Percentiles rank a stretch among this genome's conserved stretches.
phyloP scores from a whole-genome alignment of 2,888 invertebrate genomes.

The Archips crataeganus region DNA sequence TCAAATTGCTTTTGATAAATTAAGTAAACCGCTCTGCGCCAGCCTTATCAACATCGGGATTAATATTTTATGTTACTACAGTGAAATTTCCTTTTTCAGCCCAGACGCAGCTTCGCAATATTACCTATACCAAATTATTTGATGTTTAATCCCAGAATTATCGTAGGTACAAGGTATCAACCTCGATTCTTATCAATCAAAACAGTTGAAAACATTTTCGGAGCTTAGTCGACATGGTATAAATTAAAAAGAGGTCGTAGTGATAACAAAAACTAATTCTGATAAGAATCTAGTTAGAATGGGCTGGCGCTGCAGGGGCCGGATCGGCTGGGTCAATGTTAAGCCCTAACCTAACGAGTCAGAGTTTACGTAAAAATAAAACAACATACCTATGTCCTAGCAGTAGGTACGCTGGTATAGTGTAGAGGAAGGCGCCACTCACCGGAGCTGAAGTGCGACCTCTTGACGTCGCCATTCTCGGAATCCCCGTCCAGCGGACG shows the following conservation, averaged over 20 bases:
- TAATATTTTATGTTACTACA: slow-evolving; percentile 38
- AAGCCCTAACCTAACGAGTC: slow-evolving; percentile 68
- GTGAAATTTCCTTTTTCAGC: slow-evolving; percentile 22
- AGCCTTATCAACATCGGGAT: slow-evolving; percentile 49
- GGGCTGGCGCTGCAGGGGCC: slow-evolving; percentile 58
- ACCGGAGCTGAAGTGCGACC: slow-evolving; percentile 97
- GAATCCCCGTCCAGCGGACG: slow-evolving; percentile 94
- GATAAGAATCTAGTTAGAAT: slow-evolving; percentile 81
- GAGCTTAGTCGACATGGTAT: slow-evolving; percentile 64
- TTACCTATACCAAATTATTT: slow-evolving; percentile 17
- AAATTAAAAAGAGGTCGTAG: slow-evolving; percentile 76
- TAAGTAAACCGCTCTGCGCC: slow-evolving; percentile 43
- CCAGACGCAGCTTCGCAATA: slow-evolving; percentile 13
- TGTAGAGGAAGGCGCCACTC: slow-evolving; percentile 70
- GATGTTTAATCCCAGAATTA: slow-evolving; percentile 15
- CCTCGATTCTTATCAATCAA: slow-evolving; percentile 40
- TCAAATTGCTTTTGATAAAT: slow-evolving; percentile 52
- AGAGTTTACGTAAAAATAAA: slow-evolving; percentile 72
- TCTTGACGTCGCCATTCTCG: slow-evolving; percentile 95
- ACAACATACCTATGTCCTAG: slow-evolving; percentile 48
- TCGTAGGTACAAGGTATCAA: slow-evolving; percentile 16
- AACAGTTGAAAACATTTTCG: slow-evolving; percentile 46
- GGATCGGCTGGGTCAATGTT: slow-evolving; percentile 79
- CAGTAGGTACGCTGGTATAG: slow-evolving; percentile 51
- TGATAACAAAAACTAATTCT: slow-evolving; percentile 75